Evolutionary conservation across 2,888 invertebrate genomes (phyloP).

Genomic region (Leucozona laternaria): DNA sequence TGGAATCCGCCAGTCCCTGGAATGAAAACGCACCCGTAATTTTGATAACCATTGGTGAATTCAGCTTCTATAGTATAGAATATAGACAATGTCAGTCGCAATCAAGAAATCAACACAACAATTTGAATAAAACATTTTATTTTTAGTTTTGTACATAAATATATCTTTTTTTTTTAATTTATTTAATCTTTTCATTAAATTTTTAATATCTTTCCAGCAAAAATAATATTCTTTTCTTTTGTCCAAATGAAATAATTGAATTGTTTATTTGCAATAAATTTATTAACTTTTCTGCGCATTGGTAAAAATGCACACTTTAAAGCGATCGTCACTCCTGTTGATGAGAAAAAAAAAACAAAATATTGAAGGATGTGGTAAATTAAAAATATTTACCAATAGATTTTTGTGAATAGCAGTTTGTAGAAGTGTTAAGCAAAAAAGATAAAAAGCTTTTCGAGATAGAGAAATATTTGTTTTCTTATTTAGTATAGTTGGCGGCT

Average conservation of each 20-base stretch:
- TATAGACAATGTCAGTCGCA: too few species aligned
- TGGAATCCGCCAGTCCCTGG: too few species aligned
- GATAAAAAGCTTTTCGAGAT: neutral
- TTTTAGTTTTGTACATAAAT: neutral
- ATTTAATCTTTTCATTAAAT: neutral
- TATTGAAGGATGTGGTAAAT: neutral
- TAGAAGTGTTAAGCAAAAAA: neutral
- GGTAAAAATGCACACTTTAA: neutral
- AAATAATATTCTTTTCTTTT: constrained; percentile 3
- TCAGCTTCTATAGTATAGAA: too few species aligned
- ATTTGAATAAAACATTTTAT: neutral
- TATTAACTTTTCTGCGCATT: neutral
- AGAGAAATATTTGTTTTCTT: neutral
- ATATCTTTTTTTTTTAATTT: neutral
- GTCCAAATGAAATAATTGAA: constrained; percentile 20
- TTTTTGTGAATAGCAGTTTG: neutral
- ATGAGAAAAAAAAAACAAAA: neutral
- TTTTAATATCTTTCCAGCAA: constrained; percentile 7
- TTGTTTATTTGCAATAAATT: constrained; percentile 36
- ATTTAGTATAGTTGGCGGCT: too few species aligned
- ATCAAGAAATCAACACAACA: too few species aligned
- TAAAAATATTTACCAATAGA: neutral
- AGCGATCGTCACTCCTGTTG: neutral
- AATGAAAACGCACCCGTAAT: too few species aligned
- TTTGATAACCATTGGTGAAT: too few species aligned